Evolutionary conservation across 2,797 vertebrate species (phyloP).

Genomic region (Okamejei kenojei): DNA sequence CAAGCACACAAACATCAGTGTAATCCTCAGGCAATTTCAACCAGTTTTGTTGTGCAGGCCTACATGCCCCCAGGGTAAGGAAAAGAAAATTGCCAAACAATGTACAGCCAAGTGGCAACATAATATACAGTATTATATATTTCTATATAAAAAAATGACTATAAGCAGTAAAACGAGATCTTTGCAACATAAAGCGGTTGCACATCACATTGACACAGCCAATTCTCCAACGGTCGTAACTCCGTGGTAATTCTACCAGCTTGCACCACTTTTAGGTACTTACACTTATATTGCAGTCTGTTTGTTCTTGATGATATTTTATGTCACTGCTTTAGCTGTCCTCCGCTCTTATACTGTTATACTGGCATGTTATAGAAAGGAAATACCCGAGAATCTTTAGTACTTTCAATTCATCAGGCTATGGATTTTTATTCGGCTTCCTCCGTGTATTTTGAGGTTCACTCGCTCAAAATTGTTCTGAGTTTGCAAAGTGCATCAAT

Average conservation of each 20-base stretch:
- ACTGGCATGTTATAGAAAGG: not conserved
- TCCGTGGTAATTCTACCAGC: not conserved
- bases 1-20: not conserved
- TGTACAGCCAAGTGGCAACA: not conserved
- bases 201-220: not conserved
- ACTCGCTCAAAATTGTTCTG: no score
- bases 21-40: not conserved
- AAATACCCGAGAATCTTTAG: no score
- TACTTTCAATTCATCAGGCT: no score
- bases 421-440: no score
- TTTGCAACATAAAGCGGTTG: not conserved
- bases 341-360: not conserved
- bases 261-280: not conserved
- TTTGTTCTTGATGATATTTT: not conserved
- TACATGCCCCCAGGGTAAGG: not conserved
- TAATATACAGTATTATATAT: not conserved
- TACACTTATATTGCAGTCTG: not conserved
- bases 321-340: not conserved
- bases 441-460: no score
- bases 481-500: no score
- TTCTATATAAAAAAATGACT: not conserved
- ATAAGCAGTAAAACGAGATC: not conserved
- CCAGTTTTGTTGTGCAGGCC: not conserved
- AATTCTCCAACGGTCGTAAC: not conserved
- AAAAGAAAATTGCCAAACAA: not conserved